These are phyloP conservation scores for Drosophila pruinosa DNA, from an alignment of 1,140 invertebrate genomes.

Conservation along the genomic window DNA sequence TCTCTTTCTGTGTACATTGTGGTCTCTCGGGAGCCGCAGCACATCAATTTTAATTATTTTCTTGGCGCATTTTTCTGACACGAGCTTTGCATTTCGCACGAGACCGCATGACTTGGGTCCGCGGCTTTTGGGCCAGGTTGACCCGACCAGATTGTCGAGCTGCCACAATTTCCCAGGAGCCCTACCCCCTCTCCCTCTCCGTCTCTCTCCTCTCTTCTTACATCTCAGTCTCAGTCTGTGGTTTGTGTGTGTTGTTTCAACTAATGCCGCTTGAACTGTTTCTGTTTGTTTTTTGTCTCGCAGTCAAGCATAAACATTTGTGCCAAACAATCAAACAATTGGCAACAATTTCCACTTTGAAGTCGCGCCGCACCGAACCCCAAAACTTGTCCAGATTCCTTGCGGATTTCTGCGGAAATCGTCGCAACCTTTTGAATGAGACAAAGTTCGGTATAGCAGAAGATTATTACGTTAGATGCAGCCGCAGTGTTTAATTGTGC, in stretches of 20 bases:
- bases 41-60: constrained; percentile 79
- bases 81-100: constrained; percentile 71
- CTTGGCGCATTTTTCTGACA: constrained; percentile 47
- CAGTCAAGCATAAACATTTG: constrained; percentile 80
- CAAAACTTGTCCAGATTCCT: constrained; percentile 51
- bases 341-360: constrained; percentile 54
- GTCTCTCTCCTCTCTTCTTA: no score
- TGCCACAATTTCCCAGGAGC: constrained; percentile 23
- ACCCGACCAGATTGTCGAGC: not conserved
- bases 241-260: constrained; percentile 11
- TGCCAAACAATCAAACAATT: constrained; percentile 77
- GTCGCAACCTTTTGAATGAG: not conserved
- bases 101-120: constrained; percentile 9
- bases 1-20: not conserved
- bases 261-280: constrained; percentile 14
- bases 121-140: constrained; percentile 32
- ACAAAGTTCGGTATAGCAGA: not conserved
- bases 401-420: constrained; percentile 26
- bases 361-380: constrained; percentile 22
- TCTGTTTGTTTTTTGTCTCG: constrained; percentile 55
- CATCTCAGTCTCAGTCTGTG: no score
- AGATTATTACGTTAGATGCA: constrained; percentile 6
- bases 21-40: constrained; percentile 12
- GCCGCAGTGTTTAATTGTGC: constrained; percentile 67
- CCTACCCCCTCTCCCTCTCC: not conserved